Evolutionary conservation across 2,888 invertebrate genomes (phyloP).

Genomic region (Corbicula japonica): DNA sequence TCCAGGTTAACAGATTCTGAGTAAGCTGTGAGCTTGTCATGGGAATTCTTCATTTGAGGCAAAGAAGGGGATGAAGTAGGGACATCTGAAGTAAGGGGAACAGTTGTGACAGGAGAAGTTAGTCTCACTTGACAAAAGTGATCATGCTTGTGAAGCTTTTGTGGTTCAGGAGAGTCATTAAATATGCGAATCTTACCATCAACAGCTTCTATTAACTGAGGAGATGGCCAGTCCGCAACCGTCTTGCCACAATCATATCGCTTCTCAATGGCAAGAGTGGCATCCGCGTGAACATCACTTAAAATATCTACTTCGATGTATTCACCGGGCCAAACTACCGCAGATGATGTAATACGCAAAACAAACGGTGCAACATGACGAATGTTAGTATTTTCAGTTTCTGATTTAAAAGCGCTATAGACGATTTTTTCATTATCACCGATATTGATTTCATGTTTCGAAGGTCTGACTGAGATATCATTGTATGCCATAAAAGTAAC

Average conservation of each 20-base stretch:
- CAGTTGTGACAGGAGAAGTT: background rate
- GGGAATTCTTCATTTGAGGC: background rate
- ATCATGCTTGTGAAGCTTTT: conserved; percentile 30
- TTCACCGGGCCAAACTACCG: conserved; percentile 56
- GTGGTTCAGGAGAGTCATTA: conserved; percentile 36
- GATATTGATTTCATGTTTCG: conserved; percentile 52
- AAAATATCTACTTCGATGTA: conserved; percentile 50
- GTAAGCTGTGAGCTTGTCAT: background rate
- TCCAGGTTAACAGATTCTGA: conserved; percentile 39
- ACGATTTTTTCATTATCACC: conserved; percentile 17
- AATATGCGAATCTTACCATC: conserved; percentile 42
- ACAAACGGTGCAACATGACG: background rate
- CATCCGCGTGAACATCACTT: conserved; percentile 21
- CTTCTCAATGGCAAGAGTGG: conserved; percentile 37
- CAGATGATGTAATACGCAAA: conserved; percentile 10
- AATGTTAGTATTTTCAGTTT: conserved; percentile 2
- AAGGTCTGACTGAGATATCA: conserved; percentile 64
- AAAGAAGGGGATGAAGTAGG: background rate
- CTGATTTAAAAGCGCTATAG: conserved; percentile 4
- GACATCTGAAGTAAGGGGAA: background rate
- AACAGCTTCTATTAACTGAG: conserved; percentile 49
- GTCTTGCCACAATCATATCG: conserved; percentile 8
- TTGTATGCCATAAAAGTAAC: conserved; percentile 67
- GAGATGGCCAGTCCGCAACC: conserved; percentile 20
- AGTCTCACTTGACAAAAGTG: conserved; percentile 41